Conservation (phyloP, 2,888 invertebrate genomes). For the Willowsia nigromaculata region DNA sequence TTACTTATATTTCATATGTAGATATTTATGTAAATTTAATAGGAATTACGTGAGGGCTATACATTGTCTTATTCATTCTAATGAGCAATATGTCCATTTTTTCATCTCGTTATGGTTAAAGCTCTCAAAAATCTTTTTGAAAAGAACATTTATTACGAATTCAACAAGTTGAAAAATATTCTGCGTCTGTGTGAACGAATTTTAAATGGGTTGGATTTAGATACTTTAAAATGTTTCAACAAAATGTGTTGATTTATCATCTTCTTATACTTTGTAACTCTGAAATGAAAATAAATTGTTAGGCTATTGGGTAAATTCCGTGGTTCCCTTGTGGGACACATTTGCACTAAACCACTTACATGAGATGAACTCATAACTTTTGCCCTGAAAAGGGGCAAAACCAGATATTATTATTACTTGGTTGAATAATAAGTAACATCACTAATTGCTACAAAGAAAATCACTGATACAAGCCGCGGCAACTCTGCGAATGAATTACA, state of each 20-base stretch:
- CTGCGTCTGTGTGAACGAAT: slow-evolving; percentile 20
- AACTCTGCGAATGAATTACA: not conserved
- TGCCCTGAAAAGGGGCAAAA: not conserved
- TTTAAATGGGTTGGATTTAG: slow-evolving; percentile 17
- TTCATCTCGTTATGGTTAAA: slow-evolving; percentile 12
- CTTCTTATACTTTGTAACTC: not conserved
- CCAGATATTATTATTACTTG: not conserved
- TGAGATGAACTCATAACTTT: not conserved
- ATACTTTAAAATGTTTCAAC: not conserved
- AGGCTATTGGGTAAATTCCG: not conserved
- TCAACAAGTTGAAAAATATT: slow-evolving; percentile 39
- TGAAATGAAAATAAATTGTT: not conserved
- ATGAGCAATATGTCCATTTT: not conserved
- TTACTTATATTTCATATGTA: not conserved
- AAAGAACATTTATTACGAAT: not conserved
- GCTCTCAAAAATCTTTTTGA: not conserved
- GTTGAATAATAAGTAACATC: not conserved
- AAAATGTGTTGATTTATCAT: slow-evolving; percentile 45
- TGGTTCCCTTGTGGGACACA: not conserved
- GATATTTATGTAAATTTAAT: slow-evolving; percentile 10
- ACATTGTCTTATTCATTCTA: not conserved
- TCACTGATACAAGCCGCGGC: not conserved
- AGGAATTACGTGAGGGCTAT: not conserved
- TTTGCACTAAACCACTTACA: not conserved
- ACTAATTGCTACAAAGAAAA: slow-evolving; percentile 11